A percentile compares a stretch with the other conserved stretches of the same genome.
Evolutionary conservation across 2,797 vertebrate genomes (phyloP).

Genomic region (Megaceryle alcyon): DNA sequence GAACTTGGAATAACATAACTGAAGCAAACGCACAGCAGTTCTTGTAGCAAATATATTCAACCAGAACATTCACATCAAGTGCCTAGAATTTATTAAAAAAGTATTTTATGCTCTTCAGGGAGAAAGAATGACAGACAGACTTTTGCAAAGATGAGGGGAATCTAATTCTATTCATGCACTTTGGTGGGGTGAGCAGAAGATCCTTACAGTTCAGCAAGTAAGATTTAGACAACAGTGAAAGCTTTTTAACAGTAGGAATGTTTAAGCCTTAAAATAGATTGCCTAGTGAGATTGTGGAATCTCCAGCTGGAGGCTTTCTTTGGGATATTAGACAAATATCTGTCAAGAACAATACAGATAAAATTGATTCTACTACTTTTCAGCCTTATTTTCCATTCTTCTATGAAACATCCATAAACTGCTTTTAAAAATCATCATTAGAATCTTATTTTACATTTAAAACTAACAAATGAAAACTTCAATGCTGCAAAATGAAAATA

Average conservation of each 20-base stretch:
- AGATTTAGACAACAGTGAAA: background rate
- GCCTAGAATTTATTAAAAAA: background rate
- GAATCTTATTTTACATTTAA: background rate
- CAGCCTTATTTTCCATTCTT: background rate
- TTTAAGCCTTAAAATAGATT: background rate
- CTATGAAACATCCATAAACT: background rate
- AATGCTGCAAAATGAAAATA: background rate
- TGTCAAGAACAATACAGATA: background rate
- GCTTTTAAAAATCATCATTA: background rate
- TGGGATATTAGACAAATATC: background rate
- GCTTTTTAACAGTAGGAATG: background rate
- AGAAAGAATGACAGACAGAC: background rate
- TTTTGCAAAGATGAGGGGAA: background rate
- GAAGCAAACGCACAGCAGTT: background rate
- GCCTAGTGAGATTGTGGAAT: background rate
- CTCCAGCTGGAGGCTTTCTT: background rate
- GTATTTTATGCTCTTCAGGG: background rate
- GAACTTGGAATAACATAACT: background rate
- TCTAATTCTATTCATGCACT: background rate
- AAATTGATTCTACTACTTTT: background rate
- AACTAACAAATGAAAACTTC: background rate
- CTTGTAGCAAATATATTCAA: background rate
- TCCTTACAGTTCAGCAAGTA: background rate
- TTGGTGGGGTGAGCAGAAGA: background rate
- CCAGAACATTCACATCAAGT: background rate